A percentile compares a stretch with the other conserved stretches of the same genome.
These are phyloP conservation scores for Glyphotaelius pellucidus DNA, from an alignment of 2,888 invertebrate genomes.

Conservation along the genomic window DNA sequence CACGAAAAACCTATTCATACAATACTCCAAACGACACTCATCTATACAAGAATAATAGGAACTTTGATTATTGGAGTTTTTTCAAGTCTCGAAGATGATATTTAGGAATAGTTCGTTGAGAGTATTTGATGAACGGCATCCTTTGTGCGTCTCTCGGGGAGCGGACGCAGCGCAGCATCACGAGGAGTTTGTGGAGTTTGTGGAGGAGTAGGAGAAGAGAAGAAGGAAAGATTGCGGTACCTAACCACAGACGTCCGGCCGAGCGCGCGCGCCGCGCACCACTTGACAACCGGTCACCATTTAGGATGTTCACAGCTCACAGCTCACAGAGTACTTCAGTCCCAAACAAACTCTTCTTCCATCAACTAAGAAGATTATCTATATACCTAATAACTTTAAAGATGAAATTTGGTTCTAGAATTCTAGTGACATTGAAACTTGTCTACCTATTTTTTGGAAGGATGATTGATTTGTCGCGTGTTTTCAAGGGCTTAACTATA, in stretches of 20 bases:
- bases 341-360: no score
- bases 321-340: neutral
- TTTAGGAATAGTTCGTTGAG: conserved; percentile 13
- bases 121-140: conserved; percentile 49
- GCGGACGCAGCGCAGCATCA: no score
- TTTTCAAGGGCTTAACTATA: no score
- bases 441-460: no score
- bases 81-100: conserved; percentile 16
- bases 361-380: no score
- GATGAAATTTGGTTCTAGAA: neutral
- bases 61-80: neutral
- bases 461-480: no score
- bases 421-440: no score
- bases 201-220: conserved; percentile 4
- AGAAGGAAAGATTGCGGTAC: conserved; percentile 54
- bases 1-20: neutral
- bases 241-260: conserved; percentile 62
- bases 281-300: conserved; percentile 26
- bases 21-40: neutral
- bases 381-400: neutral
- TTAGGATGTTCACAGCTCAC: neutral
- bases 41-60: conserved; percentile 9
- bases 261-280: conserved; percentile 60
- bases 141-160: conserved; percentile 32
- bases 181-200: neutral